A percentile compares a stretch with the other conserved stretches of the same genome.
Evolutionary conservation across 2,888 invertebrate species (phyloP).

Genomic region (Amphimallon solstitiale): DNA sequence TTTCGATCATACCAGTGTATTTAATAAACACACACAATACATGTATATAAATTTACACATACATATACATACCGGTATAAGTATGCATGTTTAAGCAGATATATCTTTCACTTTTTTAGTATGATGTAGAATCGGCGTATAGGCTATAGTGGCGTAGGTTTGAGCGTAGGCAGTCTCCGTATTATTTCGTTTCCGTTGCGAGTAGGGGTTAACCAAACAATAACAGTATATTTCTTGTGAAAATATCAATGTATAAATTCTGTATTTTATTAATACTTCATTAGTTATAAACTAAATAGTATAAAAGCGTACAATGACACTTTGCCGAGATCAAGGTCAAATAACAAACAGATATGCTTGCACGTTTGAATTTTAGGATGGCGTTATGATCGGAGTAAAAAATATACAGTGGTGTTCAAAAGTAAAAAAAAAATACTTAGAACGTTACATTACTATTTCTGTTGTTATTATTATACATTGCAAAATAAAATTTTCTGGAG

Average conservation of each 20-base stretch:
- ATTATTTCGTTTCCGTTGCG: conserved; percentile 54
- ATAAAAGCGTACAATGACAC: not conserved
- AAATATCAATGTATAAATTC: conserved; percentile 49
- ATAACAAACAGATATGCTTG: not conserved
- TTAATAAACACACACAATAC: not conserved
- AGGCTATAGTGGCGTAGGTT: conserved; percentile 50
- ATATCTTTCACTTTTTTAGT: conserved; percentile 52
- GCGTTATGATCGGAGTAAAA: no score
- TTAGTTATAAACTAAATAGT: not conserved
- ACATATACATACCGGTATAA: not conserved
- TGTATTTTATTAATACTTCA: conserved; percentile 6
- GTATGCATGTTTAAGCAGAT: not conserved
- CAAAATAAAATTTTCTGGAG: no score
- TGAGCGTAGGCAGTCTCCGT: conserved; percentile 53
- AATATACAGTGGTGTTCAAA: no score
- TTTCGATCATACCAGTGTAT: not conserved
- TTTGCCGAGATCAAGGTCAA: not conserved
- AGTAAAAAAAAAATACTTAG: no score
- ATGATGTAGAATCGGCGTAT: conserved; percentile 8
- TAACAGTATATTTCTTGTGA: conserved; percentile 47
- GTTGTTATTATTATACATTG: no score
- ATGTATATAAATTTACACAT: not conserved
- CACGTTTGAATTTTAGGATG: not conserved
- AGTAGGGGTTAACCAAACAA: conserved; percentile 53
- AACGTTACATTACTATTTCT: no score